Evolutionary conservation across 2,888 invertebrate genomes (phyloP).

Genomic region (Agrochola litura): DNA sequence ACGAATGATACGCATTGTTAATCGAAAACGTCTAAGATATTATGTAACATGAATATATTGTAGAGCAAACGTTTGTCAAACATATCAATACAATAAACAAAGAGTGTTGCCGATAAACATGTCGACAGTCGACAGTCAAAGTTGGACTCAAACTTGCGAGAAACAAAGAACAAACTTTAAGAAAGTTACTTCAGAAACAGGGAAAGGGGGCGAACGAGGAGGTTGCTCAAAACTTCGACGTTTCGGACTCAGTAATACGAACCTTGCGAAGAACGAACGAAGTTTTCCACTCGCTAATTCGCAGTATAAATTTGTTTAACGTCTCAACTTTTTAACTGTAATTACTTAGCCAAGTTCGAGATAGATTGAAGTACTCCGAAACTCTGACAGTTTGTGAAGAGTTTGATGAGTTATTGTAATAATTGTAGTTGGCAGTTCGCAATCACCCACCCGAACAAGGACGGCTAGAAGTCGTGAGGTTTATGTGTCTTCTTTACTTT

Average conservation of each 20-base stretch:
- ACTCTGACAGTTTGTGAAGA: conserved; percentile 77
- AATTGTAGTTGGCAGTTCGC: conserved; percentile 69
- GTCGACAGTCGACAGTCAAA: conserved; percentile 80
- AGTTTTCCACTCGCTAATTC: conserved; percentile 88
- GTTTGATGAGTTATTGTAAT: conserved; percentile 80
- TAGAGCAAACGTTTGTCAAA: conserved; percentile 36
- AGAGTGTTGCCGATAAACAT: conserved; percentile 80
- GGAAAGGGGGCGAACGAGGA: conserved; percentile 75
- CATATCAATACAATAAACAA: conserved; percentile 62
- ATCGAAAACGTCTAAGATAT: conserved; percentile 15
- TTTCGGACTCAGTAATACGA: conserved; percentile 84
- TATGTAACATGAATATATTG: conserved; percentile 19
- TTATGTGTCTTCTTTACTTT: conserved; percentile 57
- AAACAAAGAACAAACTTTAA: conserved; percentile 86
- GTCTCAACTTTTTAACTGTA: conserved; percentile 90
- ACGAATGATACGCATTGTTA: conserved; percentile 9
- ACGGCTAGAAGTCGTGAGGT: conserved; percentile 40
- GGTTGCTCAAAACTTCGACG: conserved; percentile 86
- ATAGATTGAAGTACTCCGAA: conserved; percentile 85
- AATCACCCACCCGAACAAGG: conserved; percentile 54
- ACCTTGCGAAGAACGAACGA: conserved; percentile 73
- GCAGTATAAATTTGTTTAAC: conserved; percentile 90
- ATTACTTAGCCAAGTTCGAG: conserved; percentile 86
- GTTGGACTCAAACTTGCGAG: conserved; percentile 80
- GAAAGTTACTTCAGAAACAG: conserved; percentile 82